Percentiles rank a stretch among this genome's conserved stretches.
Conservation (phyloP, 2,888 invertebrate genomes). For the Lagria hirta region DNA sequence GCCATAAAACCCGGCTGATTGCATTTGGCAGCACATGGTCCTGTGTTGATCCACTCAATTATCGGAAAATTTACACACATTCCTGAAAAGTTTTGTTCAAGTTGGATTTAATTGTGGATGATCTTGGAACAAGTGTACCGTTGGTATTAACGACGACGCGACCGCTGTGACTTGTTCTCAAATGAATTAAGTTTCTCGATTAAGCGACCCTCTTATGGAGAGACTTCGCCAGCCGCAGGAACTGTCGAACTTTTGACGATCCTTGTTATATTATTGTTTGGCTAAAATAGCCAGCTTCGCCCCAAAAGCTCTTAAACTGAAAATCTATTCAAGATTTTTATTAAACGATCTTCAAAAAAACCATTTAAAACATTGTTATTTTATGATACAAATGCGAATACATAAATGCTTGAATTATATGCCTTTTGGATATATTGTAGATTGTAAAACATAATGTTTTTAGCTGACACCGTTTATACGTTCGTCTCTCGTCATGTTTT, state of each 20-base stretch:
- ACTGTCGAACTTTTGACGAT: constrained; percentile 29
- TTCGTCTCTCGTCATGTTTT: constrained; percentile 33
- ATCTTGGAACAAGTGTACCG: constrained; percentile 20
- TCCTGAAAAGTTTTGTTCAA: too few relatives aligned
- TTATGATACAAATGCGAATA: constrained; percentile 44
- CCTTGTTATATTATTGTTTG: constrained; percentile 23
- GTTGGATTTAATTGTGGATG: too few relatives aligned
- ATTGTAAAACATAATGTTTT: constrained; percentile 46
- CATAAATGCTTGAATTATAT: constrained; percentile 44
- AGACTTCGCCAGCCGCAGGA: constrained; percentile 36
- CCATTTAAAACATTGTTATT: constrained; percentile 45
- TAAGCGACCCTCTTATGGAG: constrained; percentile 42
- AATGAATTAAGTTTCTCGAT: constrained; percentile 50
- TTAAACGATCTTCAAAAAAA: constrained; percentile 40
- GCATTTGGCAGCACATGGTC: background rate
- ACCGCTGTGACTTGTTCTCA: constrained; percentile 39
- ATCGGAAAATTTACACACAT: constrained; percentile 1
- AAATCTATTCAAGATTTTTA: constrained; percentile 41
- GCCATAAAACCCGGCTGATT: too few relatives aligned
- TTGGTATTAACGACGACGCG: constrained; percentile 30
- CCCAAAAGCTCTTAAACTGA: constrained; percentile 35
- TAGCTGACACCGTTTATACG: constrained; percentile 39
- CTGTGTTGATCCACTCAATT: background rate
- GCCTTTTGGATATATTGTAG: constrained; percentile 45
- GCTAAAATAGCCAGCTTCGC: constrained; percentile 16